These are phyloP conservation scores for Zosterops lateralis DNA, from an alignment of 2,113 vertebrate genomes.

Conservation along the genomic window DNA sequence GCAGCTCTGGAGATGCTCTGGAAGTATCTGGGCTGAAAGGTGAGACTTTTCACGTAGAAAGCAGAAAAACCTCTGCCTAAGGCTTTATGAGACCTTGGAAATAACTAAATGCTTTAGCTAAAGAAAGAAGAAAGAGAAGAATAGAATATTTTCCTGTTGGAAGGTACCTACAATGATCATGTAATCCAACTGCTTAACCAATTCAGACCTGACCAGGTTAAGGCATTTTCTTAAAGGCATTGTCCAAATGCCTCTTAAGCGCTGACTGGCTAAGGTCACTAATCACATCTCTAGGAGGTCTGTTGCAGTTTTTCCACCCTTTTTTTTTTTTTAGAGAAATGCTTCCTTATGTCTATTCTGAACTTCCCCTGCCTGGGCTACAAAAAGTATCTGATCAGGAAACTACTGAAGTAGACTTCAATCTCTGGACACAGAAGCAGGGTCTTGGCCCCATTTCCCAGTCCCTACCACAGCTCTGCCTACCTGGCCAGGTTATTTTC, in stretches of 20 bases:
- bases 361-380: rapidly evolving
- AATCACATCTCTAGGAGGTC: background rate
- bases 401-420: background rate
- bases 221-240: background rate
- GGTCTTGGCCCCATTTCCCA: background rate
- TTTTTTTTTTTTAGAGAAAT: background rate
- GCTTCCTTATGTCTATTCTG: rapidly evolving
- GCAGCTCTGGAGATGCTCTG: background rate
- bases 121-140: background rate
- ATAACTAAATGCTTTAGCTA: background rate
- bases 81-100: background rate
- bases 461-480: background rate
- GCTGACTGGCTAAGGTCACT: background rate
- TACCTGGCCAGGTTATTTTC: background rate
- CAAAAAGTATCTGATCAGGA: background rate
- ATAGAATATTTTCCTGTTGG: background rate
- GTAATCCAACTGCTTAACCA: background rate
- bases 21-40: background rate
- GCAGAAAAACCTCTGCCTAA: background rate
- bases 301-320: background rate
- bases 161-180: background rate
- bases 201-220: background rate
- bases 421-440: background rate
- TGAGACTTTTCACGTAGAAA: background rate
- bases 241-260: background rate